Evolutionary conservation across 2,888 invertebrate genomes (phyloP).

Genomic region (Clostera curtula): DNA sequence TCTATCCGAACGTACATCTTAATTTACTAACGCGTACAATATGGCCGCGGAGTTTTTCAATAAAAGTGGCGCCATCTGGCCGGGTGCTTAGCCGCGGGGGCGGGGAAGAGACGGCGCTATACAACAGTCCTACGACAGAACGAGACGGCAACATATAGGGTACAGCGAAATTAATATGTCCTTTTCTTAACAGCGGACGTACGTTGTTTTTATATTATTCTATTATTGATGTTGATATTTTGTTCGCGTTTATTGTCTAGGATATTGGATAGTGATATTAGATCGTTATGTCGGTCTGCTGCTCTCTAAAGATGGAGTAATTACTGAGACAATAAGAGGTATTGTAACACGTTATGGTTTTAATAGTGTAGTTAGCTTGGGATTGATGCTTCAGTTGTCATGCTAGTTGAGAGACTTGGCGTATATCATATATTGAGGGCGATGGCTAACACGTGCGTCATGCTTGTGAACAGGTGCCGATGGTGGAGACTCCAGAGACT

Average conservation of each 20-base stretch:
- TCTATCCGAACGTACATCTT: conserved; percentile 56
- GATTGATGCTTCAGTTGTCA: no score
- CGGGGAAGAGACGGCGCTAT: conserved; percentile 37
- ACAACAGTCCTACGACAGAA: conserved; percentile 20
- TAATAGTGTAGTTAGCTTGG: no score
- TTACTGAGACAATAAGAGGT: not conserved
- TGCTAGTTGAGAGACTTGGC: no score
- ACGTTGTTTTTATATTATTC: conserved; percentile 52
- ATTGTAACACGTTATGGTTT: not conserved
- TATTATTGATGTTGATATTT: conserved; percentile 58
- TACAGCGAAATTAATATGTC: conserved; percentile 68
- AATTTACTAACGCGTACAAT: conserved; percentile 66
- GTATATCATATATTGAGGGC: no score
- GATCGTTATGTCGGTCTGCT: conserved; percentile 22
- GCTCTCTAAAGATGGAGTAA: conserved; percentile 7
- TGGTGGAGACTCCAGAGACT: no score
- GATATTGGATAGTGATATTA: no score
- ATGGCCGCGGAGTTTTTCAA: conserved; percentile 70
- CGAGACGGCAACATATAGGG: conserved; percentile 34
- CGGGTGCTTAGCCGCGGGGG: conserved; percentile 66
- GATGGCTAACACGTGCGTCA: no score
- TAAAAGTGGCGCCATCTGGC: conserved; percentile 69
- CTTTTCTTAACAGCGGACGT: conserved; percentile 59
- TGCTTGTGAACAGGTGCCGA: no score
- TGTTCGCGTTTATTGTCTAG: conserved; percentile 45